Percentiles rank a stretch among this genome's conserved stretches.
Evolutionary conservation across 1,140 invertebrate species (phyloP).

Genomic region (Liolophura sinensis): DNA sequence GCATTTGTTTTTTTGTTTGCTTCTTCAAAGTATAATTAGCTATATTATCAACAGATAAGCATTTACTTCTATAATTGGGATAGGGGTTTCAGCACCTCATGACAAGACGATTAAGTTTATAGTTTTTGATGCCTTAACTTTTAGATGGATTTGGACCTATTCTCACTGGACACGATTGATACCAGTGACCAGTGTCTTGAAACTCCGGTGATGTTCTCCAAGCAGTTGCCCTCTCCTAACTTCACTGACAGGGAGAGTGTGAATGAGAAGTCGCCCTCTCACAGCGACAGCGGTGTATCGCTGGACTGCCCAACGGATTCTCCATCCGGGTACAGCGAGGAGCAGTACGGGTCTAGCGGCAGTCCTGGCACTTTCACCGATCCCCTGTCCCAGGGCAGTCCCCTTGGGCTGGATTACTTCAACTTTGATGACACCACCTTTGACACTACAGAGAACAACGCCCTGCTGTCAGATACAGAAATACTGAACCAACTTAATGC

Average conservation of each 20-base stretch:
- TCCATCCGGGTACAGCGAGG: slow-evolving; percentile 14
- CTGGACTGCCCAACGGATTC: slow-evolving; percentile 31
- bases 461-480: slow-evolving; percentile 6
- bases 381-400: slow-evolving; percentile 15
- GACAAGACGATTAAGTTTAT: background rate
- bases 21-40: too few relatives aligned
- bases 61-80: too few relatives aligned
- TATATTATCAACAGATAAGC: too few relatives aligned
- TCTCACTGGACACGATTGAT: slow-evolving; percentile 25
- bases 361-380: too few relatives aligned
- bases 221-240: slow-evolving; percentile 5
- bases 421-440: slow-evolving; percentile 32
- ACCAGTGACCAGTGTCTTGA: slow-evolving; percentile 20
- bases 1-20: too few relatives aligned
- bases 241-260: slow-evolving; percentile 41
- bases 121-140: slow-evolving; percentile 22
- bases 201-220: slow-evolving; percentile 1
- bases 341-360: background rate
- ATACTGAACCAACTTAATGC: slow-evolving; percentile 8
- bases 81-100: too few relatives aligned
- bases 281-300: slow-evolving; percentile 45
- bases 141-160: slow-evolving; percentile 34
- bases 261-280: slow-evolving; percentile 34
- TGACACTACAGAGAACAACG: slow-evolving; percentile 14
- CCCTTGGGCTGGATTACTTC: slow-evolving; percentile 37